Base-by-base conservation (phyloP, 2,797 vertebrate genomes). In the Diplodus puntazzo region DNA sequence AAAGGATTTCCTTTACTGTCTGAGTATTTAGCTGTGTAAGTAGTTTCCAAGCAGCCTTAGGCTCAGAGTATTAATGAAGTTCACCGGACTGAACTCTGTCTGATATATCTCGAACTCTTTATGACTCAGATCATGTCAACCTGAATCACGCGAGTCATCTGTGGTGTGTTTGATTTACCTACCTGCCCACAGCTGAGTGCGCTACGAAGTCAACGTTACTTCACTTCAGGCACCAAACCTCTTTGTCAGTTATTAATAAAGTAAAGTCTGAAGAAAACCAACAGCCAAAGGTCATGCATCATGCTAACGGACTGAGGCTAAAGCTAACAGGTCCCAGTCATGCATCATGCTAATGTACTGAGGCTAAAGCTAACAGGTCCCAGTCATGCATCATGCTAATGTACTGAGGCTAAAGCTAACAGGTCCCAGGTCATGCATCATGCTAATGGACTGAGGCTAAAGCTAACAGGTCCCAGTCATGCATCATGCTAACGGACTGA, bases 101-200 rank as follows among this genome's bases (percentile, higher is more conserved):
- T 66, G 23, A 62, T 53, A 23, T 7, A 63, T n/a, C 53, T 55
- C 60, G 21, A 9, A 42, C 21, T 59, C 30, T 30, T 60, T 25
- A 14, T 72, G 77, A 83, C 25, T 83, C 74, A 71, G 16, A 66
- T 50, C 39, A 62, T 34, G 46, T 21, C 43, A 61, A 72, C 34
- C 25, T 71, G 20, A 8, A n/a, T 61, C 43, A 50, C 62, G 16
- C 3, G 2, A 69, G 8, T 39, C 1, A 34, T 57, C 69, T 27
- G 58, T 10, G 53, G 49, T 58, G 67, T 14, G 52, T 70, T 73
- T 77, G 69, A 43, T 74, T 77, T 54, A 73, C 1, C 10, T 45
- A 61, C 75, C 73, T 65, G 72, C 3, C 25, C 45, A 49, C 21
- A 45, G 73, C 21, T n/a, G 58, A 72, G 57, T 0, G 54, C 69